Evolutionary conservation across 1,140 invertebrate species (phyloP).

Genomic region (Atta colombica): DNA sequence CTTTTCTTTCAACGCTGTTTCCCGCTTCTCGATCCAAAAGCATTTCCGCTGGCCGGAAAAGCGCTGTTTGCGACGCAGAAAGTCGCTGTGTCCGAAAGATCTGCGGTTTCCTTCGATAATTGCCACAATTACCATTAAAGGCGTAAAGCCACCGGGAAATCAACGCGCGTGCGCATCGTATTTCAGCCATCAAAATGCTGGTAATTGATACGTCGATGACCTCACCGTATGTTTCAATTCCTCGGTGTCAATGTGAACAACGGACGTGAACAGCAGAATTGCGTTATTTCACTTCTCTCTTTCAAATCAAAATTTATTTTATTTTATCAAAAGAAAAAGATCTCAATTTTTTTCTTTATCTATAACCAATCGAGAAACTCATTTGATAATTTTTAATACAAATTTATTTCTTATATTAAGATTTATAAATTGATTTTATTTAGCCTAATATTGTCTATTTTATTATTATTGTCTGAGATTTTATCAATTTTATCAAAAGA

Average conservation of each 20-base stretch:
- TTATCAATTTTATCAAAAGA: neutral
- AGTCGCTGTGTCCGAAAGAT: slow-evolving; percentile 14
- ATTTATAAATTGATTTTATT: no score
- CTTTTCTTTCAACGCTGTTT: slow-evolving; percentile 12
- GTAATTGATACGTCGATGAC: slow-evolving; percentile 38
- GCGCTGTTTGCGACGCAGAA: slow-evolving; percentile 25
- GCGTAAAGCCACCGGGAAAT: slow-evolving; percentile 25
- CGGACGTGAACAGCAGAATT: neutral
- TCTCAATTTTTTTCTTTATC: neutral
- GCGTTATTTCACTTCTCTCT: neutral
- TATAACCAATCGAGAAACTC: neutral
- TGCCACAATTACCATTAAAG: slow-evolving; percentile 36
- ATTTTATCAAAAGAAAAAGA: neutral
- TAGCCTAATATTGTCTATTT: no score
- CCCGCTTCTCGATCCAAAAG: slow-evolving; percentile 17
- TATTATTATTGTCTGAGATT: no score
- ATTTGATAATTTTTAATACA: neutral
- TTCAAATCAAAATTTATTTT: neutral
- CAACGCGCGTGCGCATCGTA: slow-evolving; percentile 7
- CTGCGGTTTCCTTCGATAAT: slow-evolving; percentile 26
- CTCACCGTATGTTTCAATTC: neutral
- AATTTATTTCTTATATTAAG: no score
- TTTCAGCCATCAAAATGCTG: slow-evolving; percentile 23
- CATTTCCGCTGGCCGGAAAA: slow-evolving; percentile 31
- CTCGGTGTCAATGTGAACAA: neutral